Conservation (phyloP, 1,140 invertebrate species). For the Aphis gossypii region DNA sequence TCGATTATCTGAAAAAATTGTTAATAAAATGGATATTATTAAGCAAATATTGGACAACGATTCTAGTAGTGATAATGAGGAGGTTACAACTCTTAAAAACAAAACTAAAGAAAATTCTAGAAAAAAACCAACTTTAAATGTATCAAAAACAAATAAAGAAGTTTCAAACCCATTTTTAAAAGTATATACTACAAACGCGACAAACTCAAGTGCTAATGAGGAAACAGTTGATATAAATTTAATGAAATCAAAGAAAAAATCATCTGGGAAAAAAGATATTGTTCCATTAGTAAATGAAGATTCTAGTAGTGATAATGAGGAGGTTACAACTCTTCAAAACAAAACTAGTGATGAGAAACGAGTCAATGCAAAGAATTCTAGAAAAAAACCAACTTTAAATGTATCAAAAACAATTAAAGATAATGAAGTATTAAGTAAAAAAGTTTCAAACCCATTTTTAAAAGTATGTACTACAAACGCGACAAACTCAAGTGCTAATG, state of each 20-base stretch:
- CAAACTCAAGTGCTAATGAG: not conserved
- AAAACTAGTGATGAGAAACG: too few species aligned
- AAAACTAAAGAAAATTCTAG: not conserved
- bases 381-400: not conserved
- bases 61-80: not conserved
- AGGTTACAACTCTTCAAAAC: too few species aligned
- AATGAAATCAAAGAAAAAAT: not conserved
- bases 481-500: constrained; percentile 2
- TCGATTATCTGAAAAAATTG: not conserved
- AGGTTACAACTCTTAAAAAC: not conserved
- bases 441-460: not conserved
- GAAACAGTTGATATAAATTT: not conserved
- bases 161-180: not conserved
- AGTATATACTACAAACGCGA: not conserved
- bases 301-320: too few species aligned
- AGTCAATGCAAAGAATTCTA: not conserved
- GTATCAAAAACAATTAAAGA: not conserved
- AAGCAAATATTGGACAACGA: not conserved
- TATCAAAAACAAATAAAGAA: not conserved
- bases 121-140: not conserved
- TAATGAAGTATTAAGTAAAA: not conserved
- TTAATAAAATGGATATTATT: not conserved
- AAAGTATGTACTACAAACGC: not conserved
- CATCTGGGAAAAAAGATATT: not conserved
- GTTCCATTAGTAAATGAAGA: not conserved